Percentiles rank a stretch among this genome's conserved stretches.
phyloP scores from a whole-genome alignment of 2,888 invertebrate genomes.

The Trichopria drosophilae region DNA sequence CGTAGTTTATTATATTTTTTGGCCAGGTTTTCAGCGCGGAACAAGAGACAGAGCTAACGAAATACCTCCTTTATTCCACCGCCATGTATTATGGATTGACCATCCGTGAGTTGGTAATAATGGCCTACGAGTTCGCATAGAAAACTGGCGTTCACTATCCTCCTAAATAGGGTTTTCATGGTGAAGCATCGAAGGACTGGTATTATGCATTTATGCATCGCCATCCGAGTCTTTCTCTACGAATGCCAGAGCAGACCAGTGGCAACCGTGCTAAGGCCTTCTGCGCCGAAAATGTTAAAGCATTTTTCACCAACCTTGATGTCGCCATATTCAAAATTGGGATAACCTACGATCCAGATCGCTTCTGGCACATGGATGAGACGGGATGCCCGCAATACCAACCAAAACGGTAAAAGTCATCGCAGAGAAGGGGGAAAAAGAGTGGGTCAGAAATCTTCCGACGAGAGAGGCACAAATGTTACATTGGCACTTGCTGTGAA shows the following conservation, averaged over 20 bases:
- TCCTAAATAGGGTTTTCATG: too few relatives aligned
- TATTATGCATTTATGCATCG: conserved; percentile 14
- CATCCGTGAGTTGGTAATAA: too few relatives aligned
- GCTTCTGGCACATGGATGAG: conserved; percentile 7
- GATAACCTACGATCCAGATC: too few relatives aligned
- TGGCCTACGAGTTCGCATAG: conserved; percentile 15
- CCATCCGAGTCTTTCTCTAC: conserved; percentile 10
- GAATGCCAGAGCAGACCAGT: conserved; percentile 14
- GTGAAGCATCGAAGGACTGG: conserved; percentile 14
- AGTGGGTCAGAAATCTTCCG: conserved; percentile 10
- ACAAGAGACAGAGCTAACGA: conserved; percentile 4
- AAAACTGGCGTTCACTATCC: conserved; percentile 8
- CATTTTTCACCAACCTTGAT: conserved; percentile 12
- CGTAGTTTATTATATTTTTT: conserved; percentile 3
- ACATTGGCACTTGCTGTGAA: conserved; percentile 30
- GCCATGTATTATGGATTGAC: conserved; percentile 9
- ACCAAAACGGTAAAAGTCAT: conserved; percentile 17
- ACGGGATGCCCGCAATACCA: background rate
- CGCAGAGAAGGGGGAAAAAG: too few relatives aligned
- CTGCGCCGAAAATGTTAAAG: conserved; percentile 11
- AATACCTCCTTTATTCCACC: conserved; percentile 3
- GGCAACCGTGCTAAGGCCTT: conserved; percentile 18
- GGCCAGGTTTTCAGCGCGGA: conserved; percentile 1
- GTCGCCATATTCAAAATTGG: conserved; percentile 11
- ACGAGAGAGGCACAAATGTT: too few relatives aligned